Percentiles rank a stretch among this genome's conserved stretches.
Conservation (phyloP, 2,797 vertebrate species). For the Phaenicophaeus curvirostris region DNA sequence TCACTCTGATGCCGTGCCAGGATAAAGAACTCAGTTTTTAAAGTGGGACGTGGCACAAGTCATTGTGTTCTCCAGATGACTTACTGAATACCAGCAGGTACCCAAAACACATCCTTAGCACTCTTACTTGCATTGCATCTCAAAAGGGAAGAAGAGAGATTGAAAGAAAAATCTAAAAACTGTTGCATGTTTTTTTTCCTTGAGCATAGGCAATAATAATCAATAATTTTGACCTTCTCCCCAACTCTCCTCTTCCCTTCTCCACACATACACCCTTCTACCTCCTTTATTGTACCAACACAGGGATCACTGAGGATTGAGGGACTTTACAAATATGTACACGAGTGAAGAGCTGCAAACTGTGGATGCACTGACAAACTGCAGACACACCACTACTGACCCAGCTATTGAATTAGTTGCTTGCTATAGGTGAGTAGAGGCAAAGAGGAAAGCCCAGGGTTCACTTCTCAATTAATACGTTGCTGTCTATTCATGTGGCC, state of each 20-base stretch:
- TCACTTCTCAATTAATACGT: background rate
- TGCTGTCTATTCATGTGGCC: background rate
- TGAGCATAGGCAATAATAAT: background rate
- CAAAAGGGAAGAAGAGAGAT: background rate
- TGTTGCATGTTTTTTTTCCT: background rate
- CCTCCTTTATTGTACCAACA: background rate
- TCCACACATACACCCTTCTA: background rate
- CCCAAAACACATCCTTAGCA: background rate
- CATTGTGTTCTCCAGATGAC: background rate
- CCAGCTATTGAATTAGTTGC: background rate
- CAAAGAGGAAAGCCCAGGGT: background rate
- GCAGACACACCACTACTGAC: background rate
- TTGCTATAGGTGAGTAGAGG: background rate
- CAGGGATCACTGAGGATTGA: background rate
- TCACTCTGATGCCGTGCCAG: too few species aligned
- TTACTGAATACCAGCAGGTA: background rate
- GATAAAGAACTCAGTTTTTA: too few species aligned
- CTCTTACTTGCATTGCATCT: fast-evolving
- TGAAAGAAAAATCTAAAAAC: background rate
- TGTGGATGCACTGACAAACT: background rate
- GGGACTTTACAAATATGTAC: background rate
- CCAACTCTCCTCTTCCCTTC: background rate
- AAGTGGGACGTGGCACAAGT: too few species aligned
- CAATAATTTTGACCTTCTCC: background rate
- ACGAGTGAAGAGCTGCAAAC: background rate